Conservation (phyloP, 2,797 vertebrate genomes). For the Bucorvus abyssinicus region DNA sequence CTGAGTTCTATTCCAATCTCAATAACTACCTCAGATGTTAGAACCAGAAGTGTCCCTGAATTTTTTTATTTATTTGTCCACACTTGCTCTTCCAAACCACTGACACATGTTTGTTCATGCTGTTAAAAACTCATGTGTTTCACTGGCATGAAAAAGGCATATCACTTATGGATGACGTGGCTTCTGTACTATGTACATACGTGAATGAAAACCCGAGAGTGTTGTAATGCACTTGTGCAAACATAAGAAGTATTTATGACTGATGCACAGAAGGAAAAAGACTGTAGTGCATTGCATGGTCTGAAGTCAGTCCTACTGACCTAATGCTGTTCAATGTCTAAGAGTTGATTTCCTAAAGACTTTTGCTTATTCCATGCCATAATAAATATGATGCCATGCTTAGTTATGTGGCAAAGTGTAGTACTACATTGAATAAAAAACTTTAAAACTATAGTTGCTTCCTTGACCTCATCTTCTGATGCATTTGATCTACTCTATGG, state of each 20-base stretch:
- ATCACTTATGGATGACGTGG: fast-evolving
- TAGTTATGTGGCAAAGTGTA: background rate
- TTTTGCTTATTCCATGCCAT: background rate
- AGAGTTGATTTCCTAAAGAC: background rate
- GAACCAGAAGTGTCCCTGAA: background rate
- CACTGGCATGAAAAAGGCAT: background rate
- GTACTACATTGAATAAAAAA: background rate
- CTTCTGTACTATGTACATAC: background rate
- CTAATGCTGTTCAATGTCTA: background rate
- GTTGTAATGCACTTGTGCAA: background rate
- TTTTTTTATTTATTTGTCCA: background rate
- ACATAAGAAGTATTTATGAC: background rate
- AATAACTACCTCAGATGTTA: background rate
- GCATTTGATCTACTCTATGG: background rate
- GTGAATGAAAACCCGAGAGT: background rate
- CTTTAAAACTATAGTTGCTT: background rate
- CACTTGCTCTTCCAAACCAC: background rate
- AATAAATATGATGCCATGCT: background rate
- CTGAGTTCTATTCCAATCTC: background rate
- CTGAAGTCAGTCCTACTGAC: background rate
- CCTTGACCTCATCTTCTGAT: background rate
- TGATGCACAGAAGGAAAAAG: background rate
- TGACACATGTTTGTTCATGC: background rate
- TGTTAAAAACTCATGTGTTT: background rate
- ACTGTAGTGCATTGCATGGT: background rate